Conservation (phyloP, 2,113 vertebrate species). For the Alectura lathami region DNA sequence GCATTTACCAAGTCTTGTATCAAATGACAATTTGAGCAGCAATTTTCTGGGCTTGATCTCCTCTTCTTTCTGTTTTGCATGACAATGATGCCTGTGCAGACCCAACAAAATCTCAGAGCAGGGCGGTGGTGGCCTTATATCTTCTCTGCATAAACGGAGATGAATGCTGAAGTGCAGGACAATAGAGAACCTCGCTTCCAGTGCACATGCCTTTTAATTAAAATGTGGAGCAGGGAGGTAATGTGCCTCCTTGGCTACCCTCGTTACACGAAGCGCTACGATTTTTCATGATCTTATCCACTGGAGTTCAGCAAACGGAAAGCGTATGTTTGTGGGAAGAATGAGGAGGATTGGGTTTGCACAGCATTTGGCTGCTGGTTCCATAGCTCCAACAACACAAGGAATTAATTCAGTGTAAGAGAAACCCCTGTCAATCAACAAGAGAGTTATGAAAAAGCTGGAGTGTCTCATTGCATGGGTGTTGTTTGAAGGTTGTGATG, state of each 20-base stretch:
- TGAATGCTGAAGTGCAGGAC: background rate
- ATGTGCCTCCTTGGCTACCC: no score
- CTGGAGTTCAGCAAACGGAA: background rate
- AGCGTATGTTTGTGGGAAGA: background rate
- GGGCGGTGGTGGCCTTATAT: background rate
- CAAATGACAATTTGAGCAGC: background rate
- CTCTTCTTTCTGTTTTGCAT: background rate
- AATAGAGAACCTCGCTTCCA: background rate
- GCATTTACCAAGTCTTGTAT: background rate
- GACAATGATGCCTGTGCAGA: background rate
- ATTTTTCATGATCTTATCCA: background rate
- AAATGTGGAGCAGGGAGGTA: fast-evolving
- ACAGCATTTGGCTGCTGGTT: background rate
- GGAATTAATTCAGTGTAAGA: background rate
- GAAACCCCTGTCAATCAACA: background rate
- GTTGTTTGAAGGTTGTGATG: background rate
- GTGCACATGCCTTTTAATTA: background rate
- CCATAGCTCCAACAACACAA: background rate
- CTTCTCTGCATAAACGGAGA: background rate
- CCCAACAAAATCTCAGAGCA: background rate
- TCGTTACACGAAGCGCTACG: background rate
- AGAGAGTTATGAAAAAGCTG: background rate
- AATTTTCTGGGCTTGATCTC: background rate
- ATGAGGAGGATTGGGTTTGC: background rate
- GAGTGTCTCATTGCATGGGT: background rate